These are phyloP conservation scores for Ylistrum balloti DNA, from an alignment of 1,140 invertebrate genomes.

Conservation along the genomic window DNA sequence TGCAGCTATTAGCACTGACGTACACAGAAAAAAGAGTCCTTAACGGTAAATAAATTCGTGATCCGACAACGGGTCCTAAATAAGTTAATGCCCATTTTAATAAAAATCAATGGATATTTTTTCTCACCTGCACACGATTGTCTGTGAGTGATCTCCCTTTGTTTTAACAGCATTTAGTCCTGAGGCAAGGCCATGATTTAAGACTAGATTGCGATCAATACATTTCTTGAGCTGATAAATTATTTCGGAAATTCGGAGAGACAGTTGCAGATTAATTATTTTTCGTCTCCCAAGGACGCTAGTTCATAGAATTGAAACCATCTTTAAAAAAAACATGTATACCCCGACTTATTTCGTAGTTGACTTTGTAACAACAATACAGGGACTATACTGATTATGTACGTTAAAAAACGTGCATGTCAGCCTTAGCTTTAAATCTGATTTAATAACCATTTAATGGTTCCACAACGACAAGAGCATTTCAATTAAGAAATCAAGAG, in stretches of 20 bases:
- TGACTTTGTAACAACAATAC: too few relatives aligned
- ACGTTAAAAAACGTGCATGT: neutral
- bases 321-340: neutral
- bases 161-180: neutral
- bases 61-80: too few relatives aligned
- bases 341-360: neutral
- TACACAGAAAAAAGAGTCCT: too few relatives aligned
- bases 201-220: slow-evolving; percentile 23
- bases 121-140: too few relatives aligned
- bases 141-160: neutral
- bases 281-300: neutral
- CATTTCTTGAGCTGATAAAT: neutral
- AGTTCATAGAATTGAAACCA: neutral
- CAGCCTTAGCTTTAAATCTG: too few relatives aligned
- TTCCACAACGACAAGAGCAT: too few relatives aligned
- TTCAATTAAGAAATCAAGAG: too few relatives aligned
- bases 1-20: too few relatives aligned
- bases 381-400: neutral
- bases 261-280: neutral
- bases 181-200: slow-evolving; percentile 9
- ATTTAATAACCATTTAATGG: too few relatives aligned
- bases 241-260: slow-evolving; percentile 15
- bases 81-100: too few relatives aligned
- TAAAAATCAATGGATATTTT: too few relatives aligned
- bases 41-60: too few relatives aligned